phyloP scores from a whole-genome alignment of 2,113 vertebrate genomes.

The Atractosteus spatula region DNA sequence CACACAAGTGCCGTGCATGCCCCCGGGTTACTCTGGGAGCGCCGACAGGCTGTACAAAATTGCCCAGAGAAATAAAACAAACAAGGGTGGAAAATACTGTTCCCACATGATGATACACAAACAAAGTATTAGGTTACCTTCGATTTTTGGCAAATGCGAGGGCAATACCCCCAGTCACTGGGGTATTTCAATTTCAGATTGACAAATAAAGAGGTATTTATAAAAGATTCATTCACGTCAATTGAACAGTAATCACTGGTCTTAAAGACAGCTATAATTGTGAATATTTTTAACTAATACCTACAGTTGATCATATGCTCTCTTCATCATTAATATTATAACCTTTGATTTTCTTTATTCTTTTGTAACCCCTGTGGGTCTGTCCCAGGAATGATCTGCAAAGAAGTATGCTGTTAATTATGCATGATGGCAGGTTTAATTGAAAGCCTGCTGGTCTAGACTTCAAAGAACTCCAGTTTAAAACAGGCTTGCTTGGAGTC shows the following conservation, averaged over 20 bases:
- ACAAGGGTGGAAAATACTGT: no score
- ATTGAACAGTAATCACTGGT: neutral
- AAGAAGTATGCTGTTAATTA: slow-evolving; percentile 14
- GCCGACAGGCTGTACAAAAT: no score
- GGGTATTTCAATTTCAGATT: no score
- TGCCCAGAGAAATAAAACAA: no score
- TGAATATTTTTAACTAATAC: slow-evolving; percentile 4
- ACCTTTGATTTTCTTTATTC: neutral
- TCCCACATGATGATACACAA: no score
- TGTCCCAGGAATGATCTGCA: neutral
- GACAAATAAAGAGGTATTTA: no score
- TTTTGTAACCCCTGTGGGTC: slow-evolving; percentile 1
- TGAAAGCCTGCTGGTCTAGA: neutral
- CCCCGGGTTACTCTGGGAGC: no score
- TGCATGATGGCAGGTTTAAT: slow-evolving; percentile 19
- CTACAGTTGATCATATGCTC: neutral
- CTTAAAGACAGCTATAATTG: neutral
- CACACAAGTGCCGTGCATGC: no score
- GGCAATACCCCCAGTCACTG: no score
- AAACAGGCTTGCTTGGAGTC: neutral
- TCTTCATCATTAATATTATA: neutral
- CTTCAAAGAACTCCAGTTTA: slow-evolving; percentile 6
- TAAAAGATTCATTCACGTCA: neutral
- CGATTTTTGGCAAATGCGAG: no score
- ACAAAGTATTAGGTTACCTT: no score